These are phyloP conservation scores for Fundulus diaphanus DNA, from an alignment of 2,797 vertebrate species.

Conservation along the genomic window DNA sequence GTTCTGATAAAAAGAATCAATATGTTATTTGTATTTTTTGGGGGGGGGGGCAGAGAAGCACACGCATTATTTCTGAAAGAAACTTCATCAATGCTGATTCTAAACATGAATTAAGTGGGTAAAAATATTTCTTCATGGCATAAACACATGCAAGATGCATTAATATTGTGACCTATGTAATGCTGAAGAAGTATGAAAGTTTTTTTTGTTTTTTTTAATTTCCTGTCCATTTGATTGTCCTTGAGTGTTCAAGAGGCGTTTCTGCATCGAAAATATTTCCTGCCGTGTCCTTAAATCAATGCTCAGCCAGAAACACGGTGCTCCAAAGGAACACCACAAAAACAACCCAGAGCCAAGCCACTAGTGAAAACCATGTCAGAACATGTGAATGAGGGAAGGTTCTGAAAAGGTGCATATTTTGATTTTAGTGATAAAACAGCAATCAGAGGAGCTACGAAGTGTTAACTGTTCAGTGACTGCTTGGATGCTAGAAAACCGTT, in stretches of 20 bases:
- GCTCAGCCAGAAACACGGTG: constrained; percentile 44
- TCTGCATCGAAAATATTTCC: constrained; percentile 16
- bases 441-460: constrained; percentile 52
- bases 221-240: background rate
- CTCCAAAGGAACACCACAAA: constrained; percentile 52
- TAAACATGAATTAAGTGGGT: constrained; percentile 1
- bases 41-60: background rate
- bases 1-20: constrained; percentile 9
- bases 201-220: background rate
- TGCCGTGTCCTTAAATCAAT: constrained; percentile 14
- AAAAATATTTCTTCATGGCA: background rate
- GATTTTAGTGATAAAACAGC: constrained; percentile 78
- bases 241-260: constrained; percentile 16
- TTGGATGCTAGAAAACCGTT: background rate
- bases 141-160: constrained; percentile 16
- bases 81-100: background rate
- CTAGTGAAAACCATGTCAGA: constrained; percentile 68
- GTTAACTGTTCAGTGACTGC: constrained; percentile 71
- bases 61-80: background rate
- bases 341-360: constrained; percentile 51
- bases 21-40: background rate
- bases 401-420: constrained; percentile 75
- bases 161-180: background rate
- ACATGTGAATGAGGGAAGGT: constrained; percentile 68
- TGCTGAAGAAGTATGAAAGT: background rate